Evolutionary conservation across 2,797 vertebrate species (phyloP), one percentile per base, ranked within the genome.

Genomic region (Gobionotothen gibberifrons): DNA sequence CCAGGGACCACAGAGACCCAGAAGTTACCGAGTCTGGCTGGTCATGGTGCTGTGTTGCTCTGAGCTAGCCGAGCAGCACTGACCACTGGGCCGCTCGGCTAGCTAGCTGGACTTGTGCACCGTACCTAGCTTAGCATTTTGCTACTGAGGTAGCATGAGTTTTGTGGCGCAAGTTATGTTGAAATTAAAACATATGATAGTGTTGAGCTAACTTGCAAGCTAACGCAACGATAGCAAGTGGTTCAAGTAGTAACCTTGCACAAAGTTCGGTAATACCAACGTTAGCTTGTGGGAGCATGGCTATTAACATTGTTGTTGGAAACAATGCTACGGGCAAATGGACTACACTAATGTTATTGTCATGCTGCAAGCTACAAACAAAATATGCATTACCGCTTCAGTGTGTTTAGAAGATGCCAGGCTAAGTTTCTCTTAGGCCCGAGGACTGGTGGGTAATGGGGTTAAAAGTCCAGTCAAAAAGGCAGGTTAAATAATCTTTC

Each of bases 41-140:
- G 80, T 80, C 76, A 84, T 53, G 77, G 63, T 76, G 85, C 74
- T 86, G 69, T 56, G 72, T 52, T 84, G 76, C 79, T 69, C 29
- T 53, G 64, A 53, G 86, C 78, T 82, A 86, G 69, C 72, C 52
- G 60, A 60, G 76, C 65, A 76, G 74, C 67, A 82, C 82, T 51
- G 73, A 71, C 10, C 52, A 44, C 39, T 32, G 76, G 85, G 82
- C 86, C 87, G 46, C 48, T 51, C 22, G 22, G 43, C 11, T 12
- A 68, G 72, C 66, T 82, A 85, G 53, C 78, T 19, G 68, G 68
- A 81, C 78, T 15, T 57, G 56, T 57, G 57, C 58, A 36, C 15
- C 61, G 36, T 54, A 59, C n/a, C 43, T 11, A 72, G 17, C 7
- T 44, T 17, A 15, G 29, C 19, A 61, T 11, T 32, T 36, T 36